These are phyloP conservation scores for Amorpha juglandis DNA, from an alignment of 2,888 invertebrate species.

Conservation along the genomic window DNA sequence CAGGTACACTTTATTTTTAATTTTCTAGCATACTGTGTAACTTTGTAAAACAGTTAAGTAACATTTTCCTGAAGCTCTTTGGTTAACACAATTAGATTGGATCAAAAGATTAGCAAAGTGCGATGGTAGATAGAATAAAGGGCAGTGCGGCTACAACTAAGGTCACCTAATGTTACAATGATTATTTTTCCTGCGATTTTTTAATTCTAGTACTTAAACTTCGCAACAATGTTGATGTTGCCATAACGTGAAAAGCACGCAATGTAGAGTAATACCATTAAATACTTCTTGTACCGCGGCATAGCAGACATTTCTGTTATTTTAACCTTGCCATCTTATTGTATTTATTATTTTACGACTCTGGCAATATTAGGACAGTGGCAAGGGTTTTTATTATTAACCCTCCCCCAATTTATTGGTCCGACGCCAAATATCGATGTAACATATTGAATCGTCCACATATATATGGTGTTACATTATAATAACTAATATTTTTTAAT, in stretches of 20 bases:
- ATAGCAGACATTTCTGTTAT: slow-evolving; percentile 5
- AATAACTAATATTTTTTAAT: not conserved
- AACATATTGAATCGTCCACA: not conserved
- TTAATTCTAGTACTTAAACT: not conserved
- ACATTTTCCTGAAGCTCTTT: slow-evolving; percentile 38
- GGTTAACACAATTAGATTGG: slow-evolving; percentile 55
- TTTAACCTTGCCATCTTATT: not conserved
- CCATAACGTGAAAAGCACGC: not conserved
- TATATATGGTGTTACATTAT: not conserved
- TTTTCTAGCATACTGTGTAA: not conserved
- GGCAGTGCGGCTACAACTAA: not conserved
- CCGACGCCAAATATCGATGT: slow-evolving; percentile 11
- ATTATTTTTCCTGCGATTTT: slow-evolving; percentile 8
- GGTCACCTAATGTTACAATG: slow-evolving; percentile 5
- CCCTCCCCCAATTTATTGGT: slow-evolving; percentile 6
- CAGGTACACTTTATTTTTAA: too few species aligned
- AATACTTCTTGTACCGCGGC: not conserved
- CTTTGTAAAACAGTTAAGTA: not conserved
- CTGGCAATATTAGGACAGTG: not conserved
- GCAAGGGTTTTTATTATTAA: not conserved
- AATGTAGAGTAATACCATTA: slow-evolving; percentile 12
- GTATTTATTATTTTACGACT: slow-evolving; percentile 15
- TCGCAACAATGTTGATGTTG: slow-evolving; percentile 6
- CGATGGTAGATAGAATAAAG: slow-evolving; percentile 48
- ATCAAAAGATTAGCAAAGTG: slow-evolving; percentile 57